These are phyloP conservation scores for Neoitamus cyanurus DNA, from an alignment of 2,888 invertebrate species.

Conservation along the genomic window DNA sequence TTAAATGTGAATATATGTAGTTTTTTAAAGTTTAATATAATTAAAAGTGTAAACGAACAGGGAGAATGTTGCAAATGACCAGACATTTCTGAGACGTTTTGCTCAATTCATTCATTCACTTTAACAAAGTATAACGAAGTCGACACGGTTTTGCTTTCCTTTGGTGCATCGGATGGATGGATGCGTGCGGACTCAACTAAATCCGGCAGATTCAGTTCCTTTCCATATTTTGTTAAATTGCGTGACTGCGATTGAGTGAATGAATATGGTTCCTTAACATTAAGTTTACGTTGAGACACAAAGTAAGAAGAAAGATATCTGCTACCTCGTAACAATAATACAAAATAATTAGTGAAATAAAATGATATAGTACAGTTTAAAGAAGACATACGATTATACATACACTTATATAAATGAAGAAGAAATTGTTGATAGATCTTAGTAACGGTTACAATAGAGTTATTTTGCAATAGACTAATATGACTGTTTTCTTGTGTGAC, in stretches of 20 bases:
- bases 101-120: constrained; percentile 29
- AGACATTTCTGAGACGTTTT: not conserved
- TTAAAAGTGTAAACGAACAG: not conserved
- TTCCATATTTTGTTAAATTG: constrained; percentile 3
- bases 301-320: constrained; percentile 28
- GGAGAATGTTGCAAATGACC: constrained; percentile 27
- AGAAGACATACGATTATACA: constrained; percentile 39
- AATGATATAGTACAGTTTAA: constrained; percentile 42
- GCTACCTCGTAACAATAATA: constrained; percentile 46
- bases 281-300: constrained; percentile 39
- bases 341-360: constrained; percentile 44
- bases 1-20: constrained; percentile 8
- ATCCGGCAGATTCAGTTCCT: not conserved
- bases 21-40: not conserved
- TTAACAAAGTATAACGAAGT: constrained; percentile 13
- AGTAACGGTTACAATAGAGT: constrained; percentile 34
- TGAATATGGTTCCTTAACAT: constrained; percentile 36
- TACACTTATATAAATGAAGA: constrained; percentile 32
- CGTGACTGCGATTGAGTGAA: constrained; percentile 20
- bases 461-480: constrained; percentile 41
- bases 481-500: constrained; percentile 32
- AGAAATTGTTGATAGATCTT: constrained; percentile 28
- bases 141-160: constrained; percentile 8
- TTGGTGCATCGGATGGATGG: not conserved
- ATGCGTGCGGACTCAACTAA: not conserved